Evolutionary conservation across 2,888 invertebrate species (phyloP).

Genomic region (Ochropleura leucogaster): DNA sequence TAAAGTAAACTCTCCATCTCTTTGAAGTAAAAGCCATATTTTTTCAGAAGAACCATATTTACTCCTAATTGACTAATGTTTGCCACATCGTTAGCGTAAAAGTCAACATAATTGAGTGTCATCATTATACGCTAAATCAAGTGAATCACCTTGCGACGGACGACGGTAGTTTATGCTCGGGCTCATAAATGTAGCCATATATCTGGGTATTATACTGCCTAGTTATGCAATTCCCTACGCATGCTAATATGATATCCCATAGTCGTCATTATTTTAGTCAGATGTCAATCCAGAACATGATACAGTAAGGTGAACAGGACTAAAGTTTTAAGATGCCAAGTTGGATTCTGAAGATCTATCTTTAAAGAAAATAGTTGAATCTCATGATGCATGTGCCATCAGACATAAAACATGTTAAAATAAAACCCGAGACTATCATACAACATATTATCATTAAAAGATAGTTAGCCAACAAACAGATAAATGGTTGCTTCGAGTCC

Average conservation of each 20-base stretch:
- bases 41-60: not conserved
- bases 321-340: not conserved
- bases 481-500: slow-evolving; percentile 62
- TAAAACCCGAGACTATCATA: slow-evolving; percentile 15
- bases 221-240: slow-evolving; percentile 28
- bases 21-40: not conserved
- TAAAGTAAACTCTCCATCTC: not conserved
- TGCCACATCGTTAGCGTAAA: slow-evolving; percentile 29
- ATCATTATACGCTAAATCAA: slow-evolving; percentile 41
- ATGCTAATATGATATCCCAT: slow-evolving; percentile 33
- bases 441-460: slow-evolving; percentile 56
- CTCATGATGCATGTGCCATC: not conserved
- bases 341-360: not conserved
- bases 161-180: slow-evolving; percentile 35
- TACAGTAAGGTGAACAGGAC: not conserved
- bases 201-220: slow-evolving; percentile 33
- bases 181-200: slow-evolving; percentile 45
- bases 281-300: slow-evolving; percentile 7
- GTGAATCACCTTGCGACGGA: slow-evolving; percentile 33
- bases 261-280: slow-evolving; percentile 26
- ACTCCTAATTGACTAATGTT: slow-evolving; percentile 19
- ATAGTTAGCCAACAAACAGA: slow-evolving; percentile 66
- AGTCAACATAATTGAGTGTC: slow-evolving; percentile 35
- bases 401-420: slow-evolving; percentile 3
- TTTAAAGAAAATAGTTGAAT: not conserved